Evolutionary conservation across 2,113 vertebrate species (phyloP).

Genomic region (Chlorodrepanis virens): DNA sequence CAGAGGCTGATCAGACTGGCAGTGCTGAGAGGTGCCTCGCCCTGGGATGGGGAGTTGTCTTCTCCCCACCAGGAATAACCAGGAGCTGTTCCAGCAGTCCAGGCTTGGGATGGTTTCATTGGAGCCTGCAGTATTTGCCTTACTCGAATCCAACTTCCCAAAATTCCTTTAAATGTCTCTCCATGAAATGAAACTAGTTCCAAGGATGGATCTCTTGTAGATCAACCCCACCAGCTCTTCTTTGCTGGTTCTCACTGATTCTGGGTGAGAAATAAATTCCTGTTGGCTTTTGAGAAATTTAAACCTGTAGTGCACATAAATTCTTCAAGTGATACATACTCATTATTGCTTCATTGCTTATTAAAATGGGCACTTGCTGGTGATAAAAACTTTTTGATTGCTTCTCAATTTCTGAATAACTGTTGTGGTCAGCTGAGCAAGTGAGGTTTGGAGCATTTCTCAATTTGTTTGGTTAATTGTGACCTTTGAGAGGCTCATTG

Average conservation of each 20-base stretch:
- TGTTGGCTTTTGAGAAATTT: not conserved
- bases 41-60: not conserved
- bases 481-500: not conserved
- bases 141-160: not conserved
- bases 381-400: not conserved
- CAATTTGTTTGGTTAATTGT: not conserved
- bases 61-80: not conserved
- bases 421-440: not conserved
- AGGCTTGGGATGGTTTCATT: not conserved
- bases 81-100: not conserved
- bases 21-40: rapidly evolving
- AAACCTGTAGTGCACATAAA: not conserved
- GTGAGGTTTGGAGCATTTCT: not conserved
- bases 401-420: not conserved
- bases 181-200: not conserved
- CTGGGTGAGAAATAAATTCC: not conserved
- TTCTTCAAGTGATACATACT: not conserved
- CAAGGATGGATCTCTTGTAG: not conserved
- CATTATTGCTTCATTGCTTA: not conserved
- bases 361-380: not conserved
- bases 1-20: not conserved
- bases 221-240: not conserved
- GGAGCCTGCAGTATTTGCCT: not conserved
- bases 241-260: not conserved
- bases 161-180: not conserved